Evolutionary conservation across 2,888 invertebrate genomes (phyloP).

Genomic region (Herminia tarsipennalis): DNA sequence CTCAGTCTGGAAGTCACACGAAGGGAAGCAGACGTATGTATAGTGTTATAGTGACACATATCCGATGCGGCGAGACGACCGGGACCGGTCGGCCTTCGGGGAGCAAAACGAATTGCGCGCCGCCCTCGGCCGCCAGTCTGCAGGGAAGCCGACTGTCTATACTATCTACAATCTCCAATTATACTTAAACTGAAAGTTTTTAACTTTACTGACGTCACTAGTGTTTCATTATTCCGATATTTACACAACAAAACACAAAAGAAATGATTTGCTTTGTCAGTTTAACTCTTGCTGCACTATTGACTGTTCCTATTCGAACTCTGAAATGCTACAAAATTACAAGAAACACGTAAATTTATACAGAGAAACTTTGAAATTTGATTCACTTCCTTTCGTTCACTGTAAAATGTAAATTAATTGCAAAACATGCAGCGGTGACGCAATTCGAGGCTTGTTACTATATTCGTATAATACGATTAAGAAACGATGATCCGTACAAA

Average conservation of each 20-base stretch:
- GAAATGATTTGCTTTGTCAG: too few relatives aligned
- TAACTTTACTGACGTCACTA: slow-evolving; percentile 11
- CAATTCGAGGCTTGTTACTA: slow-evolving; percentile 1
- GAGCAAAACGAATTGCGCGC: slow-evolving; percentile 70
- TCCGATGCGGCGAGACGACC: slow-evolving; percentile 68
- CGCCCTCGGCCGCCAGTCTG: slow-evolving; percentile 48
- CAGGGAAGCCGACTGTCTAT: slow-evolving; percentile 45
- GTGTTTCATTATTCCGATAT: neutral
- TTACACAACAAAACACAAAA: neutral
- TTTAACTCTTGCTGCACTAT: too few relatives aligned
- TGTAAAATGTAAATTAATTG: slow-evolving; percentile 15
- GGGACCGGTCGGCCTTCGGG: slow-evolving; percentile 79
- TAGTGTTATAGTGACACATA: slow-evolving; percentile 82
- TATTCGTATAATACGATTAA: slow-evolving; percentile 1
- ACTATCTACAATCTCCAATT: slow-evolving; percentile 34
- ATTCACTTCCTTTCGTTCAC: slow-evolving; percentile 10
- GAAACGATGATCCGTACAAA: neutral
- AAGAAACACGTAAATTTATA: slow-evolving; percentile 3
- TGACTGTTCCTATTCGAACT: too few relatives aligned
- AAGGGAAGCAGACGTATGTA: slow-evolving; percentile 62
- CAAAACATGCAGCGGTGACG: slow-evolving; percentile 10
- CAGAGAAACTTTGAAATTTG: neutral
- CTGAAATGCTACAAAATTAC: neutral
- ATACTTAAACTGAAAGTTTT: slow-evolving; percentile 26
- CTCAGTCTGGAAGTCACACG: slow-evolving; percentile 56